Evolutionary conservation across 2,797 vertebrate species (phyloP), one percentile per base, ranked within the genome.

Genomic region (Ciconia nigra): DNA sequence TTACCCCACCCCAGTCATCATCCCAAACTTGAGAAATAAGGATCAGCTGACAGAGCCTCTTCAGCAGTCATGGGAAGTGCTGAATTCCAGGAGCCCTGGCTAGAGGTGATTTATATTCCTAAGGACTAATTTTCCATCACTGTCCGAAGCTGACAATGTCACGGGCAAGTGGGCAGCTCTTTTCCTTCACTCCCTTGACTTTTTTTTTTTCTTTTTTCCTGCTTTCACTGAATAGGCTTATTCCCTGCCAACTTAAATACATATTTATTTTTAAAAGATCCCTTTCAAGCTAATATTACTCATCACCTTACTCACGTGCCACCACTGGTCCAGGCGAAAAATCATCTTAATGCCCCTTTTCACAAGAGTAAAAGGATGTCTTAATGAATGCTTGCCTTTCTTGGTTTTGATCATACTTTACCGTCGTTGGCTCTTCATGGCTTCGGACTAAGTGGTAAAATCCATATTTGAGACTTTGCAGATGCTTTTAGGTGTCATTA

Each of bases 401-500:
- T 77, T 76, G 59, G 65, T 74, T 89, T 61, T 87, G 62, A 74
- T 73, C 76, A 12, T 80, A 7, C 52, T 71, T 89, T 59, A 63
- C 78, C 21, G 4, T 19, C 2, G 3, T 10, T 0, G 4, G 31
- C 52, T 93, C 74, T 78, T 91, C 54, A 71, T 89, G 76, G 87
- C 91, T 87, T 74, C 6, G 6, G 67, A 63, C 59, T 84, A 54
- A 96, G 89, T 84, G 86, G 49, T 96, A 57, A 94, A 93, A 93
- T 93, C 69, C 61, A n/a, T 93, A 51, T 51, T 74, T 85, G 66
- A 93, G 77, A 49, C 52, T 82, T 72, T 84, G 85, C 93, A 88
- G 87, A 69, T 65, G 94, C 91, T 95, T 96, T 95, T 95, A 90
- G 76, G 35, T 90, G 54, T 92, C 90, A 65, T 89, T 90, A 91